These are phyloP conservation scores for Sebastiscus albofasciatus DNA, from an alignment of 2,797 vertebrate species.

Conservation along the genomic window DNA sequence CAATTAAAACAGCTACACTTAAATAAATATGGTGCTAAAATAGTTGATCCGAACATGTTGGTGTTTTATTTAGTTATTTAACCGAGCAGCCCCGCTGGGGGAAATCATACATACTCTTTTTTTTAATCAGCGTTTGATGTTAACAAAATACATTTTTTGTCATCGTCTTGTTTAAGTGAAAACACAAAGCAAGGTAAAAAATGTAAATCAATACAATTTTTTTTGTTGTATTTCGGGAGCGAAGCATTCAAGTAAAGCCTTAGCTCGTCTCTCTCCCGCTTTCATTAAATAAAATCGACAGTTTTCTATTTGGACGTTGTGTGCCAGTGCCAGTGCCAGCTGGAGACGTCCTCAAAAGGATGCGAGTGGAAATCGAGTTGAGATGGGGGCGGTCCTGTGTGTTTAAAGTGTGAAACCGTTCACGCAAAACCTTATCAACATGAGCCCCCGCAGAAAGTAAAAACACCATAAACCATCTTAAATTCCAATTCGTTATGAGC, in stretches of 20 bases:
- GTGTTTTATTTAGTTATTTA: slow-evolving; percentile 39
- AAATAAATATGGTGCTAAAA: slow-evolving; percentile 48
- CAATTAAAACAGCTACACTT: slow-evolving; percentile 28
- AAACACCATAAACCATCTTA: slow-evolving; percentile 26
- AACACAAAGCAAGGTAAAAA: slow-evolving; percentile 44
- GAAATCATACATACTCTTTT: slow-evolving; percentile 25
- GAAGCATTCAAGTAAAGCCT: slow-evolving; percentile 45
- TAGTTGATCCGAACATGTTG: slow-evolving; percentile 17
- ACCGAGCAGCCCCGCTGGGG: slow-evolving; percentile 36
- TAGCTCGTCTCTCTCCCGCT: slow-evolving; percentile 8
- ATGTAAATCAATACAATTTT: slow-evolving; percentile 13
- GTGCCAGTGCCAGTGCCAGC: slow-evolving; percentile 44
- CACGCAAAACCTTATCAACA: slow-evolving; percentile 21
- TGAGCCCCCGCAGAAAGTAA: slow-evolving; percentile 19
- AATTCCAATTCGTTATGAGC: background rate
- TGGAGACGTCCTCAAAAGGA: slow-evolving; percentile 29
- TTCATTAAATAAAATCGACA: slow-evolving; percentile 49
- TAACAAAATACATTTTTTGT: slow-evolving; percentile 24
- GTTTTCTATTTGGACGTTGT: slow-evolving; percentile 24
- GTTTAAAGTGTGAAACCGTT: slow-evolving; percentile 38
- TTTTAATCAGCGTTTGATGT: slow-evolving; percentile 10
- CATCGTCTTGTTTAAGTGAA: slow-evolving; percentile 20
- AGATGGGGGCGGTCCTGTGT: background rate
- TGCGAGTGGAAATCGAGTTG: slow-evolving; percentile 19
- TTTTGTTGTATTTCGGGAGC: slow-evolving; percentile 17